A percentile compares a stretch with the other conserved stretches of the same genome.
These are phyloP conservation scores for Chaetorhynchus papuensis DNA, from an alignment of 2,113 vertebrate species.

Conservation along the genomic window DNA sequence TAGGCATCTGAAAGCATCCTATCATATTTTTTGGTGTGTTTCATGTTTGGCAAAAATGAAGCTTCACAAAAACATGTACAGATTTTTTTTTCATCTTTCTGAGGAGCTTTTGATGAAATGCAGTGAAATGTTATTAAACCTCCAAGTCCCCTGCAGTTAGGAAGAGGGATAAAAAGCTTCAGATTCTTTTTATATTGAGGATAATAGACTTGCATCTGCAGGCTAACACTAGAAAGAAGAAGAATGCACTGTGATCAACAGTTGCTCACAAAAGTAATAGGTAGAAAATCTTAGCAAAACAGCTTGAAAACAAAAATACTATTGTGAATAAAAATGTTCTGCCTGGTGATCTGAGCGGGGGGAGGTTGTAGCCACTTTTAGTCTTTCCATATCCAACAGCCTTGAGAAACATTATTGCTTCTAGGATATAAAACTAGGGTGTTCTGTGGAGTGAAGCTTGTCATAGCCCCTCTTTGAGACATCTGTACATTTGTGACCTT, in stretches of 20 bases:
- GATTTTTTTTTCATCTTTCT: background rate
- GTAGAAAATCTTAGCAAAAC: background rate
- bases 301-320: background rate
- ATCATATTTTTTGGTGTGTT: background rate
- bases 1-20: background rate
- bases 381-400: background rate
- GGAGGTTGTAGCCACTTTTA: background rate
- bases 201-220: background rate
- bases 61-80: background rate
- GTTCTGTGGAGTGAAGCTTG: background rate
- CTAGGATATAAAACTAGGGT: background rate
- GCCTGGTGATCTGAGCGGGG: background rate
- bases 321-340: background rate
- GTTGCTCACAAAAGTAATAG: background rate
- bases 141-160: background rate
- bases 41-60: background rate
- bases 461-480: background rate
- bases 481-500: background rate
- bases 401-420: background rate
- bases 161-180: background rate
- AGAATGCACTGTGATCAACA: background rate
- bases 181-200: background rate
- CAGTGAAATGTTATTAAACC: background rate
- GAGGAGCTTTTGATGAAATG: background rate
- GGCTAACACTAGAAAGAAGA: background rate